A percentile compares a stretch with the other conserved stretches of the same genome.
Evolutionary conservation across 2,113 vertebrate species (phyloP).

Genomic region (Alectura lathami): DNA sequence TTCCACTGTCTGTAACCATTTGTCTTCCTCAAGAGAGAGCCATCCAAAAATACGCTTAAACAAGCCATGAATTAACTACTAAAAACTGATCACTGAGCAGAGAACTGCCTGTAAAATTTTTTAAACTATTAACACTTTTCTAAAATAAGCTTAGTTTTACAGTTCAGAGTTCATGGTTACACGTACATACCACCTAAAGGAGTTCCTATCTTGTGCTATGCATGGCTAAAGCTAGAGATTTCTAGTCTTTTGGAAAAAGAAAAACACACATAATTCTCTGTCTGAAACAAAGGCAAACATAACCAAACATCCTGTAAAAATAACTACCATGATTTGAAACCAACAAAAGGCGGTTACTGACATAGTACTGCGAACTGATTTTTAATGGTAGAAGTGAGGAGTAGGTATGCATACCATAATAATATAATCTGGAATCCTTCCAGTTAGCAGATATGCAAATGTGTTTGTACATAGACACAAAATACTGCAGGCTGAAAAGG

Average conservation of each 20-base stretch:
- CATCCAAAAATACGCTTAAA: neutral
- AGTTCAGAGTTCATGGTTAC: neutral
- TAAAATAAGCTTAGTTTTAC: neutral
- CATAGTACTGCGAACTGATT: no score
- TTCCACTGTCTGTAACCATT: neutral
- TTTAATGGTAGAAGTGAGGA: neutral
- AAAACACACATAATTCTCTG: accelerated
- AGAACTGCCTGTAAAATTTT: neutral
- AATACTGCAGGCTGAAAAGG: neutral
- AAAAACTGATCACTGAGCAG: neutral
- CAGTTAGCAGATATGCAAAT: neutral
- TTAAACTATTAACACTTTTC: neutral
- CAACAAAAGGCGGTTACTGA: neutral
- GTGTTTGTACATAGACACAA: neutral
- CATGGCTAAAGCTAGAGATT: neutral
- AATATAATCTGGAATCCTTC: neutral
- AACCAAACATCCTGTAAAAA: neutral
- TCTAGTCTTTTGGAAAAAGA: neutral
- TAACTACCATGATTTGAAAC: neutral
- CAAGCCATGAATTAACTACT: neutral
- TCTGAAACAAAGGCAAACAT: neutral
- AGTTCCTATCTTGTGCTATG: neutral
- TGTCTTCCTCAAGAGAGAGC: neutral
- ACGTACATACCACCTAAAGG: accelerated
- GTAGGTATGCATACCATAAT: neutral